Evolutionary conservation across 2,797 vertebrate species (phyloP), one percentile per base, ranked within the genome.

Genomic region (Hippocampus kuda): DNA sequence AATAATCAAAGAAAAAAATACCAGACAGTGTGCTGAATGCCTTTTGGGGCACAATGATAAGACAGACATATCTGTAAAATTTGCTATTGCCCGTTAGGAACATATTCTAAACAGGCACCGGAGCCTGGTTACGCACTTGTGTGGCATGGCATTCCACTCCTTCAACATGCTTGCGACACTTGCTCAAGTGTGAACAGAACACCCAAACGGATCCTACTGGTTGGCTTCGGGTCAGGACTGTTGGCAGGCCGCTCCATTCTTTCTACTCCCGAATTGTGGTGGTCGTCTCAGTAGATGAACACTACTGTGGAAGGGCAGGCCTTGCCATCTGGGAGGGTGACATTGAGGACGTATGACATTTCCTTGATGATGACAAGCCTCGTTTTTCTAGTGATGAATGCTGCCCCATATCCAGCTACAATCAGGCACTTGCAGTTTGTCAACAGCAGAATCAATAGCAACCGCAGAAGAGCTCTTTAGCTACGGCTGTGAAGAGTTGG

Each of bases 361-460:
- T n/a, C 61, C 38, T 18, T 63, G 18, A n/a, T 63, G 61, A 63
- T 63, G 61, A 64, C 62, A 64, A 24, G 38, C 4, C 41, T 64
- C 1, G 9, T 64, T 64, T 64, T 24, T 38, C 61, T 20, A 13
- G 4, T 42, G 61, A 42, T 42, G 38, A 22, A 42, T 63, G 41
- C 30, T 38, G 59, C 59, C 30, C 18, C 13, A 30, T 9, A 26
- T 60, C 57, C 26, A 4, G 11, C 11, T 13, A 63, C 4, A 63
- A 24, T n/a, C 61, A 42, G 61, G 24, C 54, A 3, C 3, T 12
- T 18, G 15, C 54, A 27, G 0, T 27, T 57, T 57, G 56, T 56
- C n/a, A 56, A n/a, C 53, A 56, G 53, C n/a, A 56, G n/a, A 56
- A n/a, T 56, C 5, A 62, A 34, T 62, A 34, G 20, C 60, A 30